A percentile compares a stretch with the other conserved stretches of the same genome.
These are phyloP conservation scores for Phasianus colchicus DNA, from an alignment of 2,113 vertebrate species.

Conservation along the genomic window DNA sequence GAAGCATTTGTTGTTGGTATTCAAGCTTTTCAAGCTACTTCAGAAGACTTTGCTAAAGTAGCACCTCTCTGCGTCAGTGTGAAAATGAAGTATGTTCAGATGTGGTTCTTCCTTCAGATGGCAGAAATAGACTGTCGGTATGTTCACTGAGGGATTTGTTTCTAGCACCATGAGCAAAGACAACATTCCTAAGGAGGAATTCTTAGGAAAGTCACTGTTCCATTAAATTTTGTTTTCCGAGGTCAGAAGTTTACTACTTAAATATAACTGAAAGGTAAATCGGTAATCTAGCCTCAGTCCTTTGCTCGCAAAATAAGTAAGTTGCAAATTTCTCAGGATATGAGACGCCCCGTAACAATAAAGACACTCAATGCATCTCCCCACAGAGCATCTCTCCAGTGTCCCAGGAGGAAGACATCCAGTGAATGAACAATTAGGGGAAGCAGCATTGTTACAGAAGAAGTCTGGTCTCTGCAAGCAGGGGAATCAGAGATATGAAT, in stretches of 20 bases:
- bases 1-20: background rate
- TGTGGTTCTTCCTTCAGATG: background rate
- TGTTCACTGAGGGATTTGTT: background rate
- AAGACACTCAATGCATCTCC: background rate
- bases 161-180: background rate
- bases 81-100: background rate
- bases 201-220: background rate
- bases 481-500: background rate
- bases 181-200: constrained; percentile 9
- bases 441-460: background rate
- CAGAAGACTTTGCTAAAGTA: background rate
- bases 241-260: background rate
- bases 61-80: background rate
- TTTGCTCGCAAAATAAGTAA: background rate
- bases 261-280: background rate
- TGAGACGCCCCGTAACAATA: background rate
- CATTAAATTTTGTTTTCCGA: background rate
- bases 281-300: background rate
- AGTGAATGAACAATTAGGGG: constrained; percentile 54
- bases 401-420: constrained; percentile 26
- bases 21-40: background rate
- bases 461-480: background rate
- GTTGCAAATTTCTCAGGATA: constrained; percentile 10
- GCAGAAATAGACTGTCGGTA: background rate
- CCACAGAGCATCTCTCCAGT: background rate